These are phyloP conservation scores for Ovibos moschatus DNA, from an alignment of 2,113 vertebrate species.

Conservation along the genomic window DNA sequence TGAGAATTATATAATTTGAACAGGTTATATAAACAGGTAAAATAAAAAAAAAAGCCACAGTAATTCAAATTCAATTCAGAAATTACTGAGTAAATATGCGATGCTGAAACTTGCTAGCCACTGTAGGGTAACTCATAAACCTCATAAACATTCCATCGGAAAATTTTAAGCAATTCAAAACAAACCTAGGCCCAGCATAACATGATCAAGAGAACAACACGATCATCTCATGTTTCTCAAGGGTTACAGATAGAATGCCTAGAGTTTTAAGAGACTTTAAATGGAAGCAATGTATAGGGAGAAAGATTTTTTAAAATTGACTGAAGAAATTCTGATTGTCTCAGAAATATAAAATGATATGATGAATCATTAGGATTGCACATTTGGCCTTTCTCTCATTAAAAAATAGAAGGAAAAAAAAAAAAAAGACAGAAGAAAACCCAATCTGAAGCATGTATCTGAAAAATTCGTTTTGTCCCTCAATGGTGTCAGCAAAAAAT, in stretches of 20 bases:
- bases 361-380: not conserved
- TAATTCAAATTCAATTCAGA: not conserved
- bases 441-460: not conserved
- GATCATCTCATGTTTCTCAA: not conserved
- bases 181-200: not conserved
- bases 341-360: not conserved
- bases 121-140: not conserved
- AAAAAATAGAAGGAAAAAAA: not conserved
- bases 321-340: not conserved
- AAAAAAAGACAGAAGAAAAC: not conserved
- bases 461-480: not conserved
- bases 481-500: not conserved
- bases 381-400: not conserved
- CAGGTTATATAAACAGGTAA: not conserved
- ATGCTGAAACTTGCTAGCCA: not conserved
- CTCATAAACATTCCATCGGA: not conserved
- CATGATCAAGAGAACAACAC: not conserved
- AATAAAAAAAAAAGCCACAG: not conserved
- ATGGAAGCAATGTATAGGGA: not conserved
- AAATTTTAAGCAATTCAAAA: not conserved
- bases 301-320: not conserved
- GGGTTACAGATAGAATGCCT: conserved; percentile 20
- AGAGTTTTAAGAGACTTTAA: not conserved
- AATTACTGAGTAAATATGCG: not conserved
- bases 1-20: not conserved